Conservation (phyloP, 2,113 vertebrate genomes). For the Cynocephalus volans region DNA sequence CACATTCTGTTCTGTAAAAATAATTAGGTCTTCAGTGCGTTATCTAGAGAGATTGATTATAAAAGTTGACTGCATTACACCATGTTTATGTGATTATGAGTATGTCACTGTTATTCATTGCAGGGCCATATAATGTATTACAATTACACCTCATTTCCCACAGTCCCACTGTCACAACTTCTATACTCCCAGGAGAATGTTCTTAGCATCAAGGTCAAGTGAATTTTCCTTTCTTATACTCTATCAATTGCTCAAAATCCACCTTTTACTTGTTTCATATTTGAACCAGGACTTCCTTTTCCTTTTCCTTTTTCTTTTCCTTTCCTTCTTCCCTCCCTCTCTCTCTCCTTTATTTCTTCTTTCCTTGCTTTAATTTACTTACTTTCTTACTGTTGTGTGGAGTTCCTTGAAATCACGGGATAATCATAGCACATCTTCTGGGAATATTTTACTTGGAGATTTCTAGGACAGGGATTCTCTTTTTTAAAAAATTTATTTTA, state of each 20-base stretch:
- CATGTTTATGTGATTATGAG: slow-evolving; percentile 47
- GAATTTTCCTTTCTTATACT: slow-evolving; percentile 24
- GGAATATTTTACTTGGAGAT: slow-evolving; percentile 33
- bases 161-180: background rate
- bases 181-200: slow-evolving; percentile 50
- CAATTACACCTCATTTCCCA: slow-evolving; percentile 36
- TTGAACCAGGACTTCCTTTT: slow-evolving; percentile 13
- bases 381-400: background rate
- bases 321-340: background rate
- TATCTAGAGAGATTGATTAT: slow-evolving; percentile 52
- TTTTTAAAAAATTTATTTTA: too few species aligned
- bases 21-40: slow-evolving; percentile 54
- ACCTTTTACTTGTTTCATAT: slow-evolving; percentile 48
- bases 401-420: slow-evolving; percentile 30
- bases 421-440: slow-evolving; percentile 65
- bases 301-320: background rate
- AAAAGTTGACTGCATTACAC: slow-evolving; percentile 27
- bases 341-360: background rate
- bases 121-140: slow-evolving; percentile 44
- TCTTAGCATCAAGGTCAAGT: slow-evolving; percentile 34
- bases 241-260: slow-evolving; percentile 20
- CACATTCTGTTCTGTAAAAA: slow-evolving; percentile 40
- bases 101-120: slow-evolving; percentile 47
- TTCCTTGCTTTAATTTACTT: background rate
- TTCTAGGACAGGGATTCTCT: slow-evolving; percentile 13